Evolutionary conservation across 2,113 vertebrate genomes (phyloP), one percentile per base, ranked within the genome.

Genomic region (Leptobrachium leishanense): DNA sequence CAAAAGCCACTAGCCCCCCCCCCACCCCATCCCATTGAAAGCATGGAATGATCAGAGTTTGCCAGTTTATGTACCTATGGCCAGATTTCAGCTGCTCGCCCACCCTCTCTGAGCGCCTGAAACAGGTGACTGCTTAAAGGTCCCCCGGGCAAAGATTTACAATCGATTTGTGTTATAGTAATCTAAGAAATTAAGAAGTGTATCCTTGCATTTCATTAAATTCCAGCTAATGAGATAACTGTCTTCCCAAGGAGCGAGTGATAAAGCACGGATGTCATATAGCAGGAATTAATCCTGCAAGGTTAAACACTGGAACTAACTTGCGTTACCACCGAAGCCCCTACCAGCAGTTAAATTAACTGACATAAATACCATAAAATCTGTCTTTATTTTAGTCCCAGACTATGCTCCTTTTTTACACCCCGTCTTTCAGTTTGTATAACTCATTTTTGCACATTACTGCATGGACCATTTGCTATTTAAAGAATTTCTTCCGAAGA

Each of bases 231-330:
- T 99, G 95, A 98, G 95, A 96, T 96, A 95, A 96, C 94, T 95
- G 95, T 95, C 94, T 96, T 94, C 93, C 94, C 95, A 96, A 97
- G 96, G 95, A 98, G 95, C 92, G 89, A 90, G 95, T 98, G 96
- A 98, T 97, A 91, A 95, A 98, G 95, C 93, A 93, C 92, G 92
- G 88, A 92, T 94, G 94, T 94, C 93, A 95, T 92, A 92, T 95
- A 95, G 95, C 95, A 96, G 96, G 95, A 97, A 98, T 99, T 97
- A 98, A 96, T 95, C 92, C 92, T 94, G 94, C 91, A 95, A 95
- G 96, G 96, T 98, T 99, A 98, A 99, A 99, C 93, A 94, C 95
- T 96, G 96, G 95, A 98, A 98, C 95, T 96, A 97, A 97, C 95
- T 98, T 95, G 92, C 96, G 96, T 97, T 97, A 96, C 96, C 96